Base-by-base conservation (phyloP, 1,140 invertebrate species). In the Lordiphosa collinella region DNA sequence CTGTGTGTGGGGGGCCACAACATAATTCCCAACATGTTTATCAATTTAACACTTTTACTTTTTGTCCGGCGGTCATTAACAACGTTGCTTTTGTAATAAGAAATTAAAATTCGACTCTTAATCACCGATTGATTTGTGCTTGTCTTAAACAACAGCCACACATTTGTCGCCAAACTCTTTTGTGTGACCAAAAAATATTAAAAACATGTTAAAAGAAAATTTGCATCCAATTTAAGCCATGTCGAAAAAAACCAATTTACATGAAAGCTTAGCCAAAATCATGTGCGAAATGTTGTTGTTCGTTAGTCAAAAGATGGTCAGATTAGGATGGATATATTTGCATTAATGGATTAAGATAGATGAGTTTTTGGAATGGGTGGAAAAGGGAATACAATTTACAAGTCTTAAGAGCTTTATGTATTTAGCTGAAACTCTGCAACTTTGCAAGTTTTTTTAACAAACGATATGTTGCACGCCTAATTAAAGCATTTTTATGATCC, bases 41-140 rank as follows among this genome's bases (percentile, higher is more conserved):
- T 44, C 41, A 31, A 44, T 44, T 44, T 44, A 44, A 44, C 41
- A 44, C 41, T 44, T 44, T 44, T 44, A 44, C 41, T 44, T 44
- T 44, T 44, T 44, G 41, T 22, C 41, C 29, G 41, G 11, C 14
- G 11, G 41, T 44, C 41, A 44, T 44, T 44, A 44, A 44, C 41
- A 44, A 44, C 41, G 18, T 25, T 13, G 29, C 41, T 29, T 44
- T 18, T 29, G 41, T 25, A 44, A 44, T 44, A 44, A 29, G 22
- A 44, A 44, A 44, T 44, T 13, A 44, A 29, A 44, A 44, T 31
- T 31, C 29, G 22, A 31, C 11, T 13, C 25, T 22, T 44, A 31
- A 31, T 31, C 22, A 22, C 11, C 31, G 41, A 44, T 44, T 44
- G 41, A 44, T 44, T 44, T 44, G 25, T 22, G 41, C 7, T 44